Evolutionary conservation across 2,113 vertebrate genomes (phyloP), one percentile per base, ranked within the genome.

Genomic region (Python bivittatus): DNA sequence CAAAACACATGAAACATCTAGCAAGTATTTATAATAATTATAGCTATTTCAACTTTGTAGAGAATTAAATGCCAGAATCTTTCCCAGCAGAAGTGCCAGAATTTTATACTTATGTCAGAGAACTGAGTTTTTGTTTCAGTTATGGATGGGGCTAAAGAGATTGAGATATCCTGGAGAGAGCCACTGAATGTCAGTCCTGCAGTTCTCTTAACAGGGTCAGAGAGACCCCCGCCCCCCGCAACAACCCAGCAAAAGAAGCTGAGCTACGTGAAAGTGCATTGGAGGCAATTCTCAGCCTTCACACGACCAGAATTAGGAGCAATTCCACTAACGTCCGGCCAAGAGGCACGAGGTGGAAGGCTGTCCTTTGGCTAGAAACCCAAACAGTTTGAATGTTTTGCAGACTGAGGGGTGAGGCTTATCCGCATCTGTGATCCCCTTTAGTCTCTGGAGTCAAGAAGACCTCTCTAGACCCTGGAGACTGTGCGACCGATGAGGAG

Each of bases 321-420:
- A 15, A 42, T 29, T 88, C 42, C 38, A 27, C 23, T 52, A 33
- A 52, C 25, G 29, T 27, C 90, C 15, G 83, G 54, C 17, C 2
- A 0, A 6, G 91, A 86, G 54, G 10, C 25, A 83, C 1, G 44
- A 89, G 2, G 85, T 84, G 53, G 94, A 91, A 90, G 17, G 0
- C 89, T 12, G 88, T 90, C 38, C 61, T 33, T 33, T 86, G 38
- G 27, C n/a, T 57, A 92, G 38, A 95, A 93, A 6, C 2, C 8
- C 17, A 93, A 86, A 86, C 13, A 92, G 15, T 8, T 12, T 20
- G 79, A 92, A 29, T 27, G 12, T 48, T 23, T 48, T 54, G 20
- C 52, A 10, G 56, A 12, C 64, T 8, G 25, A 91, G 58, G 3
- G 3, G 9, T 0, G 25, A 86, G 33, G 6, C 54, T 17, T 9